Percentiles rank a stretch among this genome's conserved stretches.
phyloP scores from a whole-genome alignment of 2,113 vertebrate genomes.

The Bubo bubo region DNA sequence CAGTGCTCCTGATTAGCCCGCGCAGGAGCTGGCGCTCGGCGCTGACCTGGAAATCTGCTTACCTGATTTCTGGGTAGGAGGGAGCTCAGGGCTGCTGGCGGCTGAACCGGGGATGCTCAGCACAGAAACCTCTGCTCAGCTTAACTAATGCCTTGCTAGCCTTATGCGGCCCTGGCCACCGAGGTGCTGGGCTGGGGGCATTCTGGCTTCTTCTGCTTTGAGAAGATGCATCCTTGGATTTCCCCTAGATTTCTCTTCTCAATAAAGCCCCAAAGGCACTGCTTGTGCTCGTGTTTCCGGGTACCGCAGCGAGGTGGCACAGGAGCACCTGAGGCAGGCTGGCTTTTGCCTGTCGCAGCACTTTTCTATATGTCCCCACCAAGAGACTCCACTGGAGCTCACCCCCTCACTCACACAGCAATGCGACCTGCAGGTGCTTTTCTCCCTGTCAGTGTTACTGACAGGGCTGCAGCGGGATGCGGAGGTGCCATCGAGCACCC shows the following conservation, averaged over 20 bases:
- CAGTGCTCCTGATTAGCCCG: constrained; percentile 12
- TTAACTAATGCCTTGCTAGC: neutral
- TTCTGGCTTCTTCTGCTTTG: constrained; percentile 26
- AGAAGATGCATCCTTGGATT: neutral
- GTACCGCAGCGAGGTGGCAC: neutral
- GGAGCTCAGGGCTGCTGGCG: neutral
- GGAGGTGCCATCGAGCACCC: neutral
- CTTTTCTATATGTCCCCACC: neutral
- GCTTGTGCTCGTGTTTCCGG: neutral
- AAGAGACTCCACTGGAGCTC: neutral
- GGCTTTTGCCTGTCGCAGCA: neutral
- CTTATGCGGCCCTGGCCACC: neutral
- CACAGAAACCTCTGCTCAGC: neutral
- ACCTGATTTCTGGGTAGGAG: neutral
- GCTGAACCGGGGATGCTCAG: neutral
- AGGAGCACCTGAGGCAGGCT: neutral
- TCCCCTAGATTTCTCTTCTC: neutral
- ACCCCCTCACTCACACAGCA: no score
- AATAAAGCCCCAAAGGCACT: neutral
- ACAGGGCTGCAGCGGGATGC: fast-evolving
- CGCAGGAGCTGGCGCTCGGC: neutral
- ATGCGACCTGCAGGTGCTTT: neutral
- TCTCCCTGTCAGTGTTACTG: no score
- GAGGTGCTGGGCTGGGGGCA: neutral
- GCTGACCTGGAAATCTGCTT: neutral